phyloP scores from a whole-genome alignment of 2,797 vertebrate species.

The Coranthus polyacanthus region DNA sequence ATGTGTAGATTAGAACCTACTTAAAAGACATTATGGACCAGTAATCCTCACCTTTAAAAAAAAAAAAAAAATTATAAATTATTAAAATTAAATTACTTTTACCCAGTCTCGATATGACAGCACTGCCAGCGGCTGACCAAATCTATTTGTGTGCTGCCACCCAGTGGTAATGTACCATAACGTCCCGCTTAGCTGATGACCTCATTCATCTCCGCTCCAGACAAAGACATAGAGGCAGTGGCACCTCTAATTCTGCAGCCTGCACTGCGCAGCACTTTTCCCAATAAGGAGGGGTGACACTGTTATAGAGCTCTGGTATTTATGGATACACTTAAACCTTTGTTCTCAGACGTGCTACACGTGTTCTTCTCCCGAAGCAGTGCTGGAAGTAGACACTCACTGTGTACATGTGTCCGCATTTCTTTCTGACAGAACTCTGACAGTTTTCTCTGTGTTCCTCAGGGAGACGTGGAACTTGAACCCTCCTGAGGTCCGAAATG shows the following conservation, averaged over 20 bases:
- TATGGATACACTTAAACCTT: slow-evolving; percentile 61
- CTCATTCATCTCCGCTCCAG: slow-evolving; percentile 66
- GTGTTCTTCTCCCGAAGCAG: slow-evolving; percentile 28
- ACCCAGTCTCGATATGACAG: too few species aligned
- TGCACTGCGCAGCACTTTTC: slow-evolving; percentile 60
- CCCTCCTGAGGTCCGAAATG: slow-evolving; percentile 94
- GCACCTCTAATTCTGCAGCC: slow-evolving; percentile 68
- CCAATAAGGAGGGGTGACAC: slow-evolving; percentile 56
- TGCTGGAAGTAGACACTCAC: slow-evolving; percentile 1
- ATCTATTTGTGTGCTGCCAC: slow-evolving; percentile 67
- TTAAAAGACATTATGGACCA: too few species aligned
- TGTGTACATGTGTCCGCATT: slow-evolving; percentile 28
- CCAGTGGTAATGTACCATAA: slow-evolving; percentile 55
- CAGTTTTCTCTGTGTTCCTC: slow-evolving; percentile 39
- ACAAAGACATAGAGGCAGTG: slow-evolving; percentile 64
- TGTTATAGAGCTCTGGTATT: slow-evolving; percentile 55
- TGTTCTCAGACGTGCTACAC: slow-evolving; percentile 38
- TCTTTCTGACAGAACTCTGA: slow-evolving; percentile 23
- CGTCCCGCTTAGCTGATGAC: slow-evolving; percentile 44
- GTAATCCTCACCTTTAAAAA: too few species aligned
- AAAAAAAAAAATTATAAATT: too few species aligned
- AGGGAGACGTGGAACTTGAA: slow-evolving; percentile 95
- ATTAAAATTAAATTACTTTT: too few species aligned
- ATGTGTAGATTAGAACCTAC: too few species aligned
- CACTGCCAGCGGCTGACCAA: slow-evolving; percentile 12